A percentile compares a stretch with the other conserved stretches of the same genome.
These are phyloP conservation scores for Enteromius radiatus DNA, from an alignment of 2,797 vertebrate species.

Conservation along the genomic window DNA sequence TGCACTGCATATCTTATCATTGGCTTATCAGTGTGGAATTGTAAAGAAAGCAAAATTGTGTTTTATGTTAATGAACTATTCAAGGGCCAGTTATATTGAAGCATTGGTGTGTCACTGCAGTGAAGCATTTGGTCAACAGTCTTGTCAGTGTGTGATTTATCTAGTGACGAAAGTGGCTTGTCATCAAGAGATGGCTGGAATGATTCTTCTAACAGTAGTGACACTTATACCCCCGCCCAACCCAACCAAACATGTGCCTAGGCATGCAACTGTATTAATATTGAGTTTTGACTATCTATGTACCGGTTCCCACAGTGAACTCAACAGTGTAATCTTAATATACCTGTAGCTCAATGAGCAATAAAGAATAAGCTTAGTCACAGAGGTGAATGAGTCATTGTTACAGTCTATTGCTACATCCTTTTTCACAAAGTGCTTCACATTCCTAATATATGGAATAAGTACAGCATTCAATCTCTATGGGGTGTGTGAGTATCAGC, in stretches of 20 bases:
- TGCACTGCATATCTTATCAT: neutral
- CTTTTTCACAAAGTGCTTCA: constrained; percentile 11
- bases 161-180: neutral
- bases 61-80: neutral
- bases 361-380: constrained; percentile 13
- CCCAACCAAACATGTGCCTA: neutral
- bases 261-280: neutral
- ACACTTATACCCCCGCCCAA: neutral
- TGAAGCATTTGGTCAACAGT: neutral
- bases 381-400: constrained; percentile 26
- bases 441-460: constrained; percentile 6
- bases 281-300: constrained; percentile 11
- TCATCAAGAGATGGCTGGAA: neutral
- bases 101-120: neutral
- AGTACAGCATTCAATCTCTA: neutral
- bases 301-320: neutral
- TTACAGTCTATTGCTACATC: constrained; percentile 1
- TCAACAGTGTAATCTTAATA: constrained; percentile 2
- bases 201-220: neutral
- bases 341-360: neutral
- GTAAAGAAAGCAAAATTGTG: neutral
- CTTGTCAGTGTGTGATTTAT: neutral
- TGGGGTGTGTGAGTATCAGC: constrained; percentile 22
- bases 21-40: neutral
- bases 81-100: neutral